Percentiles rank a stretch among this genome's conserved stretches.
phyloP scores from a whole-genome alignment of 2,113 vertebrate species.

The Helogale parvula region DNA sequence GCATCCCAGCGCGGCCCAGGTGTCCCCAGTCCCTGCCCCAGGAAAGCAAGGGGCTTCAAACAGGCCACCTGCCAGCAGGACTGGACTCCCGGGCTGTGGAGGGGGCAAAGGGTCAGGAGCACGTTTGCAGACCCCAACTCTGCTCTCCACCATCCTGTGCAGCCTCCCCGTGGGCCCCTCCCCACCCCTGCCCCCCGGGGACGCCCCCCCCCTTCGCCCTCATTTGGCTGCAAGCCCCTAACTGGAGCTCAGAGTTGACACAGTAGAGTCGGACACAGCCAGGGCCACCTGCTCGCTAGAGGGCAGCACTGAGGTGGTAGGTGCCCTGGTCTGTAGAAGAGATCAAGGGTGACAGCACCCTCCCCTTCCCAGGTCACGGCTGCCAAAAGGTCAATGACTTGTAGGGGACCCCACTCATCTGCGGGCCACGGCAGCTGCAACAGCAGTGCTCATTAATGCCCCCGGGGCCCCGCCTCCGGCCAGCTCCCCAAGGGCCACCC shows the following conservation, averaged over 20 bases:
- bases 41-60: neutral
- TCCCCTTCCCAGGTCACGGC: neutral
- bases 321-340: neutral
- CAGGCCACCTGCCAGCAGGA: neutral
- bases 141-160: neutral
- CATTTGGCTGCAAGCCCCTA: neutral
- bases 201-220: no score
- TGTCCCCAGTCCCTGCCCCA: rapidly evolving
- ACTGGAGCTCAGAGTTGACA: rapidly evolving
- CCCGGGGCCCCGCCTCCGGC: neutral
- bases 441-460: rapidly evolving
- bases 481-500: neutral
- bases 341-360: rapidly evolving
- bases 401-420: neutral
- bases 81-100: neutral
- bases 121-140: neutral
- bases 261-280: rapidly evolving
- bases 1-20: neutral
- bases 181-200: neutral
- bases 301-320: neutral
- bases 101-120: neutral
- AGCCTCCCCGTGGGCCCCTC: rapidly evolving
- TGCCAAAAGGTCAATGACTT: rapidly evolving
- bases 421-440: no score
- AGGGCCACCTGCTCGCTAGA: neutral